Conservation (phyloP, 2,113 vertebrate species). For the Paracanthobrama guichenoti region DNA sequence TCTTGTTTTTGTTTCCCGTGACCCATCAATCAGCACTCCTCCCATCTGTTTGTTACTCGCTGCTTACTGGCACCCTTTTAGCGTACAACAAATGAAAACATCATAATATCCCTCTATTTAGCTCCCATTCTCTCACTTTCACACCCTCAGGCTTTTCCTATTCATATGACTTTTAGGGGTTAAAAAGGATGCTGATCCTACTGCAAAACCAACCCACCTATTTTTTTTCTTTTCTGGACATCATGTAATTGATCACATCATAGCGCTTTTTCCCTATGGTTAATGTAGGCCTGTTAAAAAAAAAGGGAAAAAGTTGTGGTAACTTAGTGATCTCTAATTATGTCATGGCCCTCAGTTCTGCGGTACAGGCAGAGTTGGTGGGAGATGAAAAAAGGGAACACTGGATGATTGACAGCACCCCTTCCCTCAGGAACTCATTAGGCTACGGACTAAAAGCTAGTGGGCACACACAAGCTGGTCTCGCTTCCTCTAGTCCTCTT, state of each 20-base stretch:
- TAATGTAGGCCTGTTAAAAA: constrained; percentile 41
- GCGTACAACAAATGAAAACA: constrained; percentile 39
- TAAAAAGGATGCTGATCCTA: background rate
- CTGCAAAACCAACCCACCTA: background rate
- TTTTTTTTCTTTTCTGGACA: background rate
- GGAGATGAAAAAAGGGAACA: constrained; percentile 48
- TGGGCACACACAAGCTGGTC: constrained; percentile 75
- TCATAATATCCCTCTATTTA: constrained; percentile 68
- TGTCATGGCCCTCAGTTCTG: constrained; percentile 80
- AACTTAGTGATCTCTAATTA: constrained; percentile 77
- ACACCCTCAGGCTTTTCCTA: background rate
- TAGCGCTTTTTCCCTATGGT: background rate
- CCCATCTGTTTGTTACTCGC: constrained; percentile 54
- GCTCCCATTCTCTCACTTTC: constrained; percentile 42
- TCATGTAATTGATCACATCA: constrained; percentile 48
- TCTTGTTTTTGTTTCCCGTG: constrained; percentile 46
- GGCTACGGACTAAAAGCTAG: constrained; percentile 80
- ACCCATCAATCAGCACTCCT: constrained; percentile 29
- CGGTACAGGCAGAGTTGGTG: constrained; percentile 66
- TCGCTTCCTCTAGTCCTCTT: constrained; percentile 70
- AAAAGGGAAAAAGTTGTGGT: constrained; percentile 53
- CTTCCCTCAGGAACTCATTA: constrained; percentile 84
- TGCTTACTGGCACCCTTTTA: constrained; percentile 39
- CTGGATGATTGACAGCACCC: constrained; percentile 76
- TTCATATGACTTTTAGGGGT: background rate